Percentiles rank a stretch among this genome's conserved stretches.
Evolutionary conservation across 1,140 invertebrate species (phyloP).

Genomic region (Brachystomella parvula): DNA sequence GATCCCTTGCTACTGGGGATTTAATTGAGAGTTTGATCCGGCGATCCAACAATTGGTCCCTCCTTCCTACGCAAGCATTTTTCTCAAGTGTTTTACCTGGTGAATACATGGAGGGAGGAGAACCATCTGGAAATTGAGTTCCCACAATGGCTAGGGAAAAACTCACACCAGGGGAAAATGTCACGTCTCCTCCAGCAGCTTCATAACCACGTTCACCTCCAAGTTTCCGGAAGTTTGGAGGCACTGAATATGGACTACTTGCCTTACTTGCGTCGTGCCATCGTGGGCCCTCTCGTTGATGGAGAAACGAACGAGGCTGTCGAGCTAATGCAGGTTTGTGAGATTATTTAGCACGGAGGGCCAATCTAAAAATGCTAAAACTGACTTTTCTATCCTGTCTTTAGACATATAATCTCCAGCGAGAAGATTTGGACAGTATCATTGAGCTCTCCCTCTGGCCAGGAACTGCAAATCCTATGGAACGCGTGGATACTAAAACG

Average conservation of each 20-base stretch:
- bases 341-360: neutral
- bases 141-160: constrained; percentile 91
- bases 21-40: constrained; percentile 74
- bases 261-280: constrained; percentile 57
- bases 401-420: constrained; percentile 70
- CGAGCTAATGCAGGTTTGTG: constrained; percentile 53
- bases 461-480: constrained; percentile 62
- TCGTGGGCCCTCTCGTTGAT: constrained; percentile 63
- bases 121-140: constrained; percentile 69
- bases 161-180: constrained; percentile 74
- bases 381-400: constrained; percentile 3
- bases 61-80: constrained; percentile 86
- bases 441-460: constrained; percentile 79
- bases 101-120: constrained; percentile 71
- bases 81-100: constrained; percentile 87
- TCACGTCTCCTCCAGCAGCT: constrained; percentile 74
- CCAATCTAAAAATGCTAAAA: neutral
- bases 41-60: constrained; percentile 66
- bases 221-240: constrained; percentile 65
- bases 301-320: constrained; percentile 64
- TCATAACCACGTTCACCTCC: constrained; percentile 59
- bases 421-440: constrained; percentile 84
- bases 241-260: constrained; percentile 77
- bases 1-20: constrained; percentile 78
- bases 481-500: constrained; percentile 69